Conservation (phyloP, 2,113 vertebrate genomes). For the Sterrhoptilus dennistouni region DNA sequence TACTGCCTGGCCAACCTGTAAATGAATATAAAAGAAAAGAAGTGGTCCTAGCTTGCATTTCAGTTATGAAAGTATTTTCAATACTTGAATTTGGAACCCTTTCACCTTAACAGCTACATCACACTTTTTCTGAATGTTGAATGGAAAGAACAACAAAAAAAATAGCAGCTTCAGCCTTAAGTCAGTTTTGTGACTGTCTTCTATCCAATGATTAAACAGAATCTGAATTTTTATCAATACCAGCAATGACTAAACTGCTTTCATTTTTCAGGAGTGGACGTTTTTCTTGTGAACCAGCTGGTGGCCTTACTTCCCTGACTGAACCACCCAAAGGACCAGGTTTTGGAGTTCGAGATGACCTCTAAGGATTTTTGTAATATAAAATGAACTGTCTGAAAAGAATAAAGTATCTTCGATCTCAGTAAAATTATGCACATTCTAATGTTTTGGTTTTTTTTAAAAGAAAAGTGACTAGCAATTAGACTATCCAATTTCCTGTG, state of each 20-base stretch:
- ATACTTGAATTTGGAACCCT: not conserved
- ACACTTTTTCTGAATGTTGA: not conserved
- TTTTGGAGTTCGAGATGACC: conserved; percentile 89
- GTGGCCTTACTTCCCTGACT: conserved; percentile 90
- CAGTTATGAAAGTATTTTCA: not conserved
- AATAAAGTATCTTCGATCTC: conserved; percentile 47
- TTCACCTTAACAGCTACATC: not conserved
- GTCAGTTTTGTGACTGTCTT: not conserved
- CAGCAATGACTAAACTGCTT: not conserved
- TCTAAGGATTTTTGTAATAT: conserved; percentile 76
- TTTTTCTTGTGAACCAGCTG: conserved; percentile 96
- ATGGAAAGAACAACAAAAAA: not conserved
- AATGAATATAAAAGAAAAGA: not conserved
- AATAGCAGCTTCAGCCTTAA: not conserved
- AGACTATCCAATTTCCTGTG: not conserved
- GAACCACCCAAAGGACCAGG: conserved; percentile 92
- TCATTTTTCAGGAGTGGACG: conserved; percentile 82
- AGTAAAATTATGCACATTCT: not conserved
- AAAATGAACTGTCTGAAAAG: conserved; percentile 38
- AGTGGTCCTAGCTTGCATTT: not conserved
- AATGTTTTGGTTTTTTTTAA: not conserved
- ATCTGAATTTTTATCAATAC: not conserved
- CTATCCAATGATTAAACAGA: not conserved
- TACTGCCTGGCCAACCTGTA: not conserved
- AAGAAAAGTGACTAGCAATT: not conserved